Evolutionary conservation across 2,113 vertebrate species (phyloP).

Genomic region (Sturnira hondurensis): DNA sequence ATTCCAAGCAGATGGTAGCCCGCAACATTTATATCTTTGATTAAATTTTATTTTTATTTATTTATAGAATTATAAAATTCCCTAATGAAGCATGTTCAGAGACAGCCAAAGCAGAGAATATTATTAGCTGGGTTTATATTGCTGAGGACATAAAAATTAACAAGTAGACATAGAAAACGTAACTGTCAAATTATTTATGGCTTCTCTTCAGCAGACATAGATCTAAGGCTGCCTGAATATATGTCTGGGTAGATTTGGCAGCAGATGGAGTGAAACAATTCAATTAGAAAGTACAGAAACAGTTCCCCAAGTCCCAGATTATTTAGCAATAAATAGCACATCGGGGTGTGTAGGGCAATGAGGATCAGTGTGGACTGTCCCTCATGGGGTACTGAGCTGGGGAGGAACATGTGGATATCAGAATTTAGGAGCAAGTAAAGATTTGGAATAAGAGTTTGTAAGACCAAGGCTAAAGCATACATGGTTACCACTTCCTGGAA

Average conservation of each 20-base stretch:
- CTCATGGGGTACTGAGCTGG: background rate
- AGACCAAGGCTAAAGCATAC: background rate
- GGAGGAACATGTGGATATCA: background rate
- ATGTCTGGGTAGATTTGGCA: slow-evolving; percentile 47
- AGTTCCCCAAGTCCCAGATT: background rate
- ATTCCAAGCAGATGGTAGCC: slow-evolving; percentile 68
- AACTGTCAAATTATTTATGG: slow-evolving; percentile 67
- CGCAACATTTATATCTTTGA: slow-evolving; percentile 67
- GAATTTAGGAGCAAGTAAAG: background rate
- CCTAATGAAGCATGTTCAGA: slow-evolving; percentile 58
- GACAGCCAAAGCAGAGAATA: slow-evolving; percentile 52
- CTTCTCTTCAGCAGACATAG: slow-evolving; percentile 55
- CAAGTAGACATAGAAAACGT: slow-evolving; percentile 68
- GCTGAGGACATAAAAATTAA: slow-evolving; percentile 68
- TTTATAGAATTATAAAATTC: slow-evolving; percentile 73
- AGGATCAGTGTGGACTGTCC: background rate
- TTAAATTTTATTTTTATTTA: slow-evolving; percentile 78
- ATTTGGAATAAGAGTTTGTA: background rate
- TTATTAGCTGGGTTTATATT: slow-evolving; percentile 67
- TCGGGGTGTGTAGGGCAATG: background rate
- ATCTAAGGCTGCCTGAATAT: slow-evolving; percentile 46
- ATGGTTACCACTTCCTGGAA: background rate
- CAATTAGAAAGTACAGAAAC: slow-evolving; percentile 24
- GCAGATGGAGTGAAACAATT: slow-evolving; percentile 25
- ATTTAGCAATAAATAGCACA: background rate